These are phyloP conservation scores for Pseudeuparius sepicola DNA, from an alignment of 2,888 invertebrate species.

Conservation along the genomic window DNA sequence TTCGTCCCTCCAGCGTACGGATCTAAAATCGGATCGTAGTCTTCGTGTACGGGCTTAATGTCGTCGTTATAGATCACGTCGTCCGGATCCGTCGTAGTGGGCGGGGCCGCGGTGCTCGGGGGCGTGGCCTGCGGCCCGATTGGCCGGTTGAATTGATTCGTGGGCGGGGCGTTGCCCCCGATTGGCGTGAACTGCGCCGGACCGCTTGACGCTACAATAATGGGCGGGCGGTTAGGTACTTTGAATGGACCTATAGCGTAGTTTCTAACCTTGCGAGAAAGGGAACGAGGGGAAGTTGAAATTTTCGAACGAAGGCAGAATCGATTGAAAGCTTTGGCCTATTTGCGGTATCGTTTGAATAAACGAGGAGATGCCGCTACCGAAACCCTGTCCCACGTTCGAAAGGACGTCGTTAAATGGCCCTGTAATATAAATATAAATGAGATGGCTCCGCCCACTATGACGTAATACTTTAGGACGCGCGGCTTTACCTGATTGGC, in stretches of 20 bases:
- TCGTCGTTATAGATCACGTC: conserved; percentile 31
- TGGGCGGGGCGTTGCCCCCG: not conserved
- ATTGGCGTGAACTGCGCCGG: not conserved
- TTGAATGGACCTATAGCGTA: too few species aligned
- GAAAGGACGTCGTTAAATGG: conserved; percentile 18
- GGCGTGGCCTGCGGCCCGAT: conserved; percentile 5
- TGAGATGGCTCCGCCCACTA: too few species aligned
- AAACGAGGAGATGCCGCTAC: conserved; percentile 25
- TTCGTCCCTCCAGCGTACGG: conserved; percentile 15
- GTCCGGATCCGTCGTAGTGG: conserved; percentile 25
- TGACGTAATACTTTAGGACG: too few species aligned
- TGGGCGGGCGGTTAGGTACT: too few species aligned
- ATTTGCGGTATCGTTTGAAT: conserved; percentile 26
- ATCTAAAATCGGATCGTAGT: conserved; percentile 26
- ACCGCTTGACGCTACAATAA: not conserved
- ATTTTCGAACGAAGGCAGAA: conserved; percentile 24
- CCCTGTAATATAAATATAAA: conserved; percentile 17
- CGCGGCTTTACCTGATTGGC: conserved; percentile 20
- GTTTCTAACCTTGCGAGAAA: too few species aligned
- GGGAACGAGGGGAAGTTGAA: conserved; percentile 24
- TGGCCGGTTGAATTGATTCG: conserved; percentile 14
- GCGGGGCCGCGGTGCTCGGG: conserved; percentile 5
- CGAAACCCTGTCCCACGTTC: conserved; percentile 24
- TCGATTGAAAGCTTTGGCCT: conserved; percentile 27
- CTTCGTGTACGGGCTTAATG: conserved; percentile 30